Base-by-base conservation (phyloP, 2,888 invertebrate species). In the Lasioglossum lativentre region DNA sequence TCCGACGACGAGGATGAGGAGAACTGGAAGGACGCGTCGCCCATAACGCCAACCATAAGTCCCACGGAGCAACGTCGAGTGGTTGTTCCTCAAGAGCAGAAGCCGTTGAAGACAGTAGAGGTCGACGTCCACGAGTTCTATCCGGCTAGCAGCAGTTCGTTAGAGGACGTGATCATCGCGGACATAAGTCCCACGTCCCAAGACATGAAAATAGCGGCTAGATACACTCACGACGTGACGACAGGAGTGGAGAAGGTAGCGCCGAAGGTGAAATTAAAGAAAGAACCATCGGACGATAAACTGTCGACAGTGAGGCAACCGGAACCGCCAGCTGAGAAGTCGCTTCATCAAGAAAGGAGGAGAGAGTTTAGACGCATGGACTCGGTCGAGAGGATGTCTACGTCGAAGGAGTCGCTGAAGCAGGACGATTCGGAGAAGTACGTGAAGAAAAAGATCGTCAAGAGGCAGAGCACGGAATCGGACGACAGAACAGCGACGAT, bases 31-130 rank as follows among this genome's bases (percentile, higher is more conserved):
- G 92, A 92, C 45, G 92, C 92, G 0, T 92, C 90, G 0, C 90
- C 92, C 10, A 10, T 82, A 88, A 94, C 84, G 83, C 95, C 83
- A 40, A 93, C 75, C 87, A 93, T 75, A 90, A 93, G 86, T 77
- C 93, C 87, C 68, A 75, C 88, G 12, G 91, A 83, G 76, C 82
- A 77, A 8, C 68, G 84, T 0, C 12, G 59, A 4, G 79, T 59
- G 16, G 14, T 40, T 0, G 14, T 40, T 0, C 14, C 47, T 6
- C 81, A 63, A 14, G 38, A 40, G 23, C 77, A 75, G 73, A 88
- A 72, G 42, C 45, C 76, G 0, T 38, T 45, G 6, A 80, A 66
- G 34, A 85, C 82, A 23, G 70, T 87, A 30, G 87, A 83, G 8
- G 63, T 78, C n/a, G 89, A 89, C 10, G 45, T 82, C 0, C 82